Evolutionary conservation across 2,888 invertebrate species (phyloP).

Genomic region (Dioctria rufipes): DNA sequence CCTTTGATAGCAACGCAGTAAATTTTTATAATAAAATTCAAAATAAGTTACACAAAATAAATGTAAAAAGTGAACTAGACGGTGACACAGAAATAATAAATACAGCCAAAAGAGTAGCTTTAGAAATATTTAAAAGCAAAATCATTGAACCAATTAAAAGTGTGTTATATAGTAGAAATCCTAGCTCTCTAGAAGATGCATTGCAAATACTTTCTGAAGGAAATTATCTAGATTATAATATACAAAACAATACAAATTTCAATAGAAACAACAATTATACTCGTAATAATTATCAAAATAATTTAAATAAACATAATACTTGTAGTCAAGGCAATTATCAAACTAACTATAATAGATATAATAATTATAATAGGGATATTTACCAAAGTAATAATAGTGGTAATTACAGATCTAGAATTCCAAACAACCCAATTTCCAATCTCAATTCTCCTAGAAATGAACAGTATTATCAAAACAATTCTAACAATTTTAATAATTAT

Average conservation of each 20-base stretch:
- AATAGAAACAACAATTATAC: not conserved
- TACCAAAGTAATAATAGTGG: too few relatives aligned
- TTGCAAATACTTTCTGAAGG: not conserved
- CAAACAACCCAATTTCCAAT: too few relatives aligned
- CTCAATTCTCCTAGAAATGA: too few relatives aligned
- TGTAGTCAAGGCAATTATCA: too few relatives aligned
- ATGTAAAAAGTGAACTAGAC: not conserved
- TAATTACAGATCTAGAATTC: too few relatives aligned
- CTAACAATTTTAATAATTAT: not conserved
- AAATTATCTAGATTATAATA: not conserved
- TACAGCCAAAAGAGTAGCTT: not conserved
- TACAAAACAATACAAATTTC: not conserved
- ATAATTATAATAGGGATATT: too few relatives aligned
- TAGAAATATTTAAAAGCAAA: not conserved
- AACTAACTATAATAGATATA: too few relatives aligned
- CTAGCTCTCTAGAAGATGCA: not conserved
- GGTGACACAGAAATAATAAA: not conserved
- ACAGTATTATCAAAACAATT: too few relatives aligned
- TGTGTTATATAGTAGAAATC: not conserved
- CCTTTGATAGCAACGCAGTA: not conserved
- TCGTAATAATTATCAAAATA: too few relatives aligned
- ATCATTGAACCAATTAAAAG: too few relatives aligned
- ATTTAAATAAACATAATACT: not conserved
- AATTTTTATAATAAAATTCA: slow-evolving; percentile 8
- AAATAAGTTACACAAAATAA: not conserved